Evolutionary conservation across 2,888 invertebrate species (phyloP).

Genomic region (Pegoplata infirma): DNA sequence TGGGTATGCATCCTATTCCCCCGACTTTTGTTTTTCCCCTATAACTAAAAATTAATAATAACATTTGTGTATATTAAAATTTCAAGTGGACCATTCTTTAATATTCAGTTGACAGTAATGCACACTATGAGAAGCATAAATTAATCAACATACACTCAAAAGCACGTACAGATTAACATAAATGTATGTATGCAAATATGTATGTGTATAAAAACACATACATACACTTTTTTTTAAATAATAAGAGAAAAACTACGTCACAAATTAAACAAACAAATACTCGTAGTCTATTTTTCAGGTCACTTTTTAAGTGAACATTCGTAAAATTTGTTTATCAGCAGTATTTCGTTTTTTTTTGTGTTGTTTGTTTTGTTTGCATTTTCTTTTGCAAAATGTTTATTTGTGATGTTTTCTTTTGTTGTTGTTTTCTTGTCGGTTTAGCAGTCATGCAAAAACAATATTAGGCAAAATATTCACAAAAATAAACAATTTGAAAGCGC

Average conservation of each 20-base stretch:
- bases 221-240: too few species aligned
- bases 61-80: too few species aligned
- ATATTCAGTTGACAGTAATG: neutral
- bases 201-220: neutral
- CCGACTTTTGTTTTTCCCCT: too few species aligned
- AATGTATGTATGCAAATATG: neutral
- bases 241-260: conserved; percentile 22
- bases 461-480: neutral
- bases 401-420: conserved; percentile 2
- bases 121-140: neutral
- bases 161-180: neutral
- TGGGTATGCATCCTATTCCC: too few species aligned
- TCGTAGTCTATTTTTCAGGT: conserved; percentile 51
- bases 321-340: conserved; percentile 36
- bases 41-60: too few species aligned
- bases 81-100: too few species aligned
- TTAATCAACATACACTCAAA: neutral
- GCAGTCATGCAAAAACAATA: conserved; percentile 6
- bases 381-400: conserved; percentile 1
- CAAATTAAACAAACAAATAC: neutral
- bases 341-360: neutral
- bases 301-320: conserved; percentile 43
- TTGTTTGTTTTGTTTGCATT: conserved; percentile 11
- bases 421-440: conserved; percentile 56
- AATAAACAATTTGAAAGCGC: neutral